These are phyloP conservation scores for Dinomys branickii DNA, from an alignment of 2,113 vertebrate genomes.

Conservation along the genomic window DNA sequence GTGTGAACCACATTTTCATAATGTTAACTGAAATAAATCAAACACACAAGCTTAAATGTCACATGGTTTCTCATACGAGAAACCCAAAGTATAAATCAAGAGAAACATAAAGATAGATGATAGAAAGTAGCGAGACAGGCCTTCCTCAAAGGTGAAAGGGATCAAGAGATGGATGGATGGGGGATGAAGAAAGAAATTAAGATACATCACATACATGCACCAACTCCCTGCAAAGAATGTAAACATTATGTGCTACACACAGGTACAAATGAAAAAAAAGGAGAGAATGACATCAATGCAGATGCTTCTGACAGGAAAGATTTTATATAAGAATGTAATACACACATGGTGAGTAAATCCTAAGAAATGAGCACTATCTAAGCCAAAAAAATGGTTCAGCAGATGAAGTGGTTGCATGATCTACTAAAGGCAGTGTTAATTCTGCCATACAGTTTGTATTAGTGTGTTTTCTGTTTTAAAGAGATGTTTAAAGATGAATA, in stretches of 20 bases:
- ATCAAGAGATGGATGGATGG: not conserved
- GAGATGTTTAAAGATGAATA: not conserved
- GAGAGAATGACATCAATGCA: not conserved
- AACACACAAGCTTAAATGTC: not conserved
- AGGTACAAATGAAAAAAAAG: not conserved
- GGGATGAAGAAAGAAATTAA: not conserved
- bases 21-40: not conserved
- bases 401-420: not conserved
- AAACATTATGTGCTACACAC: not conserved
- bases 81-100: not conserved
- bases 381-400: not conserved
- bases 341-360: not conserved
- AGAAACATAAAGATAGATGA: not conserved
- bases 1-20: not conserved
- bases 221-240: not conserved
- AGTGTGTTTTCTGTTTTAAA: not conserved
- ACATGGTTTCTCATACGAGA: not conserved
- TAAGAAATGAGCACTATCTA: not conserved
- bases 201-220: not conserved
- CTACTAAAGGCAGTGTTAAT: not conserved
- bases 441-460: not conserved
- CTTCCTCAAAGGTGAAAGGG: not conserved
- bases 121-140: not conserved
- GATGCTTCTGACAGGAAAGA: not conserved
- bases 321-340: not conserved